Percentiles rank a stretch among this genome's conserved stretches.
Evolutionary conservation across 2,113 vertebrate genomes (phyloP).

Genomic region (Pangasianodon gigas): DNA sequence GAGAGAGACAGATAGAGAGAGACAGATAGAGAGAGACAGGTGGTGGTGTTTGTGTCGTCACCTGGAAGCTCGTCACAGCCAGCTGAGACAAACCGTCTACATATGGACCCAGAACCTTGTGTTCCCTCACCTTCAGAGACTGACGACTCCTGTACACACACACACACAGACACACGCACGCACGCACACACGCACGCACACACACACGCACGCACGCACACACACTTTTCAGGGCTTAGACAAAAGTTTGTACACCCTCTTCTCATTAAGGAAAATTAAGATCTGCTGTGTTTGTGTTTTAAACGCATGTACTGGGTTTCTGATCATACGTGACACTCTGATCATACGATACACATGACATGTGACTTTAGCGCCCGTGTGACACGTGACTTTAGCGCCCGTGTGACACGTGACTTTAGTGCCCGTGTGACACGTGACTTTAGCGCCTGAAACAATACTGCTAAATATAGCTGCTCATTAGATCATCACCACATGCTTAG

Average conservation of each 20-base stretch:
- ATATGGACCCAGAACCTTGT: slow-evolving; percentile 95
- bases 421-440: not conserved
- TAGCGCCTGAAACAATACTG: not conserved
- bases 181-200: slow-evolving; percentile 15
- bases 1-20: not conserved
- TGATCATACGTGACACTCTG: not conserved
- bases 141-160: slow-evolving; percentile 81
- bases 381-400: not conserved
- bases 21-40: not conserved
- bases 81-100: slow-evolving; percentile 96
- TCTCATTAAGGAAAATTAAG: not conserved
- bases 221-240: not conserved
- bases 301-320: not conserved
- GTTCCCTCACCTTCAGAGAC: slow-evolving; percentile 94
- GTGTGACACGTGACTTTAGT: not conserved
- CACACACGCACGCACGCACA: slow-evolving; percentile 11
- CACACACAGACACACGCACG: slow-evolving; percentile 13
- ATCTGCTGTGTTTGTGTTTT: not conserved
- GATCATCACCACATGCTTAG: not conserved
- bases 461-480: not conserved
- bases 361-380: not conserved
- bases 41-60: slow-evolving; percentile 62
- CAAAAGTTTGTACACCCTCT: not conserved
- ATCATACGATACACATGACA: not conserved
- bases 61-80: slow-evolving; percentile 94